phyloP scores from a whole-genome alignment of 2,888 invertebrate genomes.

The Macrostomum cliftonense region DNA sequence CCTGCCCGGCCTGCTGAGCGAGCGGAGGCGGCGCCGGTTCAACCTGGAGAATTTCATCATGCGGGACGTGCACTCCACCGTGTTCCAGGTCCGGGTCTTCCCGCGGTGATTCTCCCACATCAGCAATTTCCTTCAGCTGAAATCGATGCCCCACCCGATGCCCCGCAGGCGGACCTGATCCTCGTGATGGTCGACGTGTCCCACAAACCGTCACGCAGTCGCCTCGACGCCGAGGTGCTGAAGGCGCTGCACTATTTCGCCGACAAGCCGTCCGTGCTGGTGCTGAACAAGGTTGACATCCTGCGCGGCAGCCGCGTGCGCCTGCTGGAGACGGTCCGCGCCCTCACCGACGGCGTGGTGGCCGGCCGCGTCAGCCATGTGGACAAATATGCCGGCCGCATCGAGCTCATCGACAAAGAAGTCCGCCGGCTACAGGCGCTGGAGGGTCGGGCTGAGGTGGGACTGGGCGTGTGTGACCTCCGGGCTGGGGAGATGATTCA shows the following conservation, averaged over 20 bases:
- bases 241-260: slow-evolving; percentile 49
- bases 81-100: too few relatives aligned
- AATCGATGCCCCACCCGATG: too few relatives aligned
- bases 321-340: slow-evolving; percentile 52
- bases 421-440: background rate
- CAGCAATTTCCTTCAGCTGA: too few relatives aligned
- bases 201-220: slow-evolving; percentile 49
- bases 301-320: slow-evolving; percentile 43
- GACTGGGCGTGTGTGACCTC: too few relatives aligned
- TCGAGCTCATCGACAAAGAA: slow-evolving; percentile 5
- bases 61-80: too few relatives aligned
- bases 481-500: slow-evolving; percentile 10
- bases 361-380: slow-evolving; percentile 19
- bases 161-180: slow-evolving; percentile 30
- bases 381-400: background rate
- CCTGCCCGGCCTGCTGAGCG: slow-evolving; percentile 5
- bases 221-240: slow-evolving; percentile 51
- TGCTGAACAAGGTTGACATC: slow-evolving; percentile 74
- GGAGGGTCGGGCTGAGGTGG: slow-evolving; percentile 1
- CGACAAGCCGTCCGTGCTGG: slow-evolving; percentile 47
- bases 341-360: slow-evolving; percentile 46
- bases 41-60: too few relatives aligned
- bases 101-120: too few relatives aligned
- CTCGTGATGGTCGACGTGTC: slow-evolving; percentile 69
- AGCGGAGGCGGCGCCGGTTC: too few relatives aligned